phyloP scores from a whole-genome alignment of 2,888 invertebrate genomes.

The Lepas anatifera region DNA sequence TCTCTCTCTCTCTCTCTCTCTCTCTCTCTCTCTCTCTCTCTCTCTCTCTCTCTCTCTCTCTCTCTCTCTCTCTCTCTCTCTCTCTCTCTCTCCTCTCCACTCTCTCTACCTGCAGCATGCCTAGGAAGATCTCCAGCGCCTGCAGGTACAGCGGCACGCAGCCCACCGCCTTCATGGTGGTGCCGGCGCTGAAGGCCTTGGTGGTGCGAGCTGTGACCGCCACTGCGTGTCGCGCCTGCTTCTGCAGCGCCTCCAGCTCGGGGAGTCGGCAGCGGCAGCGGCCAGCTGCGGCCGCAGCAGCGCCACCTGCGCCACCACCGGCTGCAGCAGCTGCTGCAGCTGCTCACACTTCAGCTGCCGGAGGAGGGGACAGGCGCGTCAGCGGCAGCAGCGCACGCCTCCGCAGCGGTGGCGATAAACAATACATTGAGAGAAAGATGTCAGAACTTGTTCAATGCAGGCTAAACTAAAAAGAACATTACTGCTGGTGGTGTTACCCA shows the following conservation, averaged over 20 bases:
- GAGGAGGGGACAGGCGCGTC: background rate
- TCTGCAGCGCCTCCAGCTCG: constrained; percentile 31
- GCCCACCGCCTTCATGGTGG: constrained; percentile 40
- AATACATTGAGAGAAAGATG: too few relatives aligned
- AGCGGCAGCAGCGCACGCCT: too few relatives aligned
- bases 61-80: too few relatives aligned
- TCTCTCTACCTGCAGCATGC: constrained; percentile 35
- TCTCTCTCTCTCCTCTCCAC: too few relatives aligned
- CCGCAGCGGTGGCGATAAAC: too few relatives aligned
- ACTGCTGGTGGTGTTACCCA: too few relatives aligned
- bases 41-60: too few relatives aligned
- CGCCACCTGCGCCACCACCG: constrained; percentile 37
- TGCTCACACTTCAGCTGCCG: constrained; percentile 36
- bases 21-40: too few relatives aligned
- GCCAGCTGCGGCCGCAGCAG: constrained; percentile 30
- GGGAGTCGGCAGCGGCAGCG: constrained; percentile 27
- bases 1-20: too few relatives aligned
- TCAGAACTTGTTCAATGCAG: too few relatives aligned
- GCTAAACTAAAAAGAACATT: too few relatives aligned
- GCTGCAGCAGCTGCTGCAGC: constrained; percentile 37
- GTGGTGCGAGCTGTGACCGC: constrained; percentile 43
- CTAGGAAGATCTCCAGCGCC: constrained; percentile 40
- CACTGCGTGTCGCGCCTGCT: constrained; percentile 38
- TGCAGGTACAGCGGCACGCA: constrained; percentile 40
- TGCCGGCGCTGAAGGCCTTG: constrained; percentile 44